A percentile compares a stretch with the other conserved stretches of the same genome.
phyloP scores from a whole-genome alignment of 2,797 vertebrate species.

The Crocidura indochinensis region DNA sequence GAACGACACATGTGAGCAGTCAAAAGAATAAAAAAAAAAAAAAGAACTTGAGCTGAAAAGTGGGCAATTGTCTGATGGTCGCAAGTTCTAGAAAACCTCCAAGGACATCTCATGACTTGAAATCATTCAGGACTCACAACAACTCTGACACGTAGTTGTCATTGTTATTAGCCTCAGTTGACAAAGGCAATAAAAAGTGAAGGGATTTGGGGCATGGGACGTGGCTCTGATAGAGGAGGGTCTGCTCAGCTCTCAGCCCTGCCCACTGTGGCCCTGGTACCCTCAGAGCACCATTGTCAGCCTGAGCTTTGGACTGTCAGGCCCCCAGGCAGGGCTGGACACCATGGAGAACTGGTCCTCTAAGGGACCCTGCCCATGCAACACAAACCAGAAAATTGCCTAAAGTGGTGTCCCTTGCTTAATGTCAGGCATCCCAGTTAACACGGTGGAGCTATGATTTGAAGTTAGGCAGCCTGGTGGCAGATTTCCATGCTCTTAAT shows the following conservation, averaged over 20 bases:
- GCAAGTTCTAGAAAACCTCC: slow-evolving; percentile 1
- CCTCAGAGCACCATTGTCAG: too few species aligned
- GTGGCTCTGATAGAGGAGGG: too few species aligned
- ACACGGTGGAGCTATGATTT: slow-evolving; percentile 5
- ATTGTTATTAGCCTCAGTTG: slow-evolving; percentile 43
- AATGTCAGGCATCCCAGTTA: background rate
- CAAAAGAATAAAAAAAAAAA: slow-evolving; percentile 41
- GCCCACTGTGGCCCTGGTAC: too few species aligned
- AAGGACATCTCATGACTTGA: slow-evolving; percentile 21
- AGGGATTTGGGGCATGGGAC: background rate
- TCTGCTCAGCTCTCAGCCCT: too few species aligned
- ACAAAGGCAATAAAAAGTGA: slow-evolving; percentile 47
- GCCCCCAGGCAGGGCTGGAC: too few species aligned
- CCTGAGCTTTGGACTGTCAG: too few species aligned
- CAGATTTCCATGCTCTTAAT: slow-evolving; percentile 17
- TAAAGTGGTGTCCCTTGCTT: slow-evolving; percentile 29
- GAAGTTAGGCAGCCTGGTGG: slow-evolving; percentile 17
- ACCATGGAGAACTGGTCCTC: too few species aligned
- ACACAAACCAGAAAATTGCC: background rate
- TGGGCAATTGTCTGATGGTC: slow-evolving; percentile 23
- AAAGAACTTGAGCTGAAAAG: slow-evolving; percentile 52
- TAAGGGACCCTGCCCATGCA: too few species aligned
- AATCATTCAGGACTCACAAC: slow-evolving; percentile 16
- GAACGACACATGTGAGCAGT: slow-evolving; percentile 34
- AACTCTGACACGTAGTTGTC: background rate